Percentiles rank a stretch among this genome's conserved stretches.
Conservation (phyloP, 1,140 invertebrate species). For the Piezodorus guildinii region DNA sequence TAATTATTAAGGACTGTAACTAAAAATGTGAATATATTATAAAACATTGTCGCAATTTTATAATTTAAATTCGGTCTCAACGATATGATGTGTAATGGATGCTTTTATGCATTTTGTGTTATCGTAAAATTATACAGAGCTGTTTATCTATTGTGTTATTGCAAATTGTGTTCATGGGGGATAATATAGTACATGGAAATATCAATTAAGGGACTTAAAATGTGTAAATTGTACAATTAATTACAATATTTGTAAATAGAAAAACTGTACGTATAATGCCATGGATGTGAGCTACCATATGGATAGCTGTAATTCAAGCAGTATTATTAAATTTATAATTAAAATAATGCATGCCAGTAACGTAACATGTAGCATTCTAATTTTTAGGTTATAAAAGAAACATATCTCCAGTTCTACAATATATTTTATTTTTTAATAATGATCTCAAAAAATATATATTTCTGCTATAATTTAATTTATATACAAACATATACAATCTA, state of each 20-base stretch:
- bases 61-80: constrained; percentile 12
- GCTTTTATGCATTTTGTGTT: constrained; percentile 9
- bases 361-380: constrained; percentile 14
- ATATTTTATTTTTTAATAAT: constrained; percentile 14
- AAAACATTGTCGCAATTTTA: constrained; percentile 8
- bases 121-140: neutral
- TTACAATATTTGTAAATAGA: constrained; percentile 5
- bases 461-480: neutral
- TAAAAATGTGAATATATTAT: constrained; percentile 10
- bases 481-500: too few relatives aligned
- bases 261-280: constrained; percentile 7
- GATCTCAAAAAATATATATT: constrained; percentile 15
- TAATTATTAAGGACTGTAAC: constrained; percentile 12
- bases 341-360: constrained; percentile 14
- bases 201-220: neutral
- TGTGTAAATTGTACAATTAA: constrained; percentile 18
- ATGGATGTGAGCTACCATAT: constrained; percentile 5
- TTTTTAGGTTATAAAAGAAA: constrained; percentile 3
- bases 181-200: neutral
- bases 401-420: constrained; percentile 18
- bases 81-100: neutral
- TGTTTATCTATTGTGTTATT: constrained; percentile 14
- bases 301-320: constrained; percentile 12
- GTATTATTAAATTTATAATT: constrained; percentile 19
- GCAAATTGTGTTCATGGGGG: constrained; percentile 10